Percentiles rank a stretch among this genome's conserved stretches.
Conservation (phyloP, 2,888 invertebrate genomes). For the Dolichopus griseipennis region DNA sequence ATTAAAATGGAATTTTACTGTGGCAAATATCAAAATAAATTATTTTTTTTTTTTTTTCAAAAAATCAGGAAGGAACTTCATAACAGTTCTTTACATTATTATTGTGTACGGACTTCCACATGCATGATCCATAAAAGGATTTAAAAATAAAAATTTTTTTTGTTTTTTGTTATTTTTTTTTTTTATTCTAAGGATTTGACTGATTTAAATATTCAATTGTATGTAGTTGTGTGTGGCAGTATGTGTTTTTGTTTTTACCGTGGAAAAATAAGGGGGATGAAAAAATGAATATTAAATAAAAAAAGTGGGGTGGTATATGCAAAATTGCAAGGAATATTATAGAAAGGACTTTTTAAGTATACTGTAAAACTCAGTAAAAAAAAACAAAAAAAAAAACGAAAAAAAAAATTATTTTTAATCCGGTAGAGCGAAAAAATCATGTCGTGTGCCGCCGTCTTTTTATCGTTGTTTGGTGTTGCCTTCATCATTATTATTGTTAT, state of each 20-base stretch:
- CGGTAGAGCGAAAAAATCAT: slow-evolving; percentile 1
- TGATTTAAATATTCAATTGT: no score
- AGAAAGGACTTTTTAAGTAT: not conserved
- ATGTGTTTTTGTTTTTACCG: no score
- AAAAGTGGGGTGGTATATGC: not conserved
- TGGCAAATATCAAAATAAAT: no score
- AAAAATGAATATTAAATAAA: not conserved
- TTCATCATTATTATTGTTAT: not conserved
- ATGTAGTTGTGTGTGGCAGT: no score
- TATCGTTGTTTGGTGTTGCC: not conserved
- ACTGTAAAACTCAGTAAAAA: no score
- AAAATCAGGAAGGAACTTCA: slow-evolving; percentile 1
- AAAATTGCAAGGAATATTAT: not conserved
- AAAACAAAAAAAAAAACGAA: no score
- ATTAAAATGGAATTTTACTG: no score
- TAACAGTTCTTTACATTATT: not conserved
- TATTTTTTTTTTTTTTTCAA: not conserved
- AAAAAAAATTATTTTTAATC: not conserved
- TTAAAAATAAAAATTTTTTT: not conserved
- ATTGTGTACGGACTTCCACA: not conserved
- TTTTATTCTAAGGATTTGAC: not conserved
- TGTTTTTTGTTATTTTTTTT: not conserved
- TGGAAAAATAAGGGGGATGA: no score
- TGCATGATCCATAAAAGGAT: not conserved
- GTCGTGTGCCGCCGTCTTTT: not conserved